Conservation (phyloP, 1,140 invertebrate species). For the Portunus trituberculatus region DNA sequence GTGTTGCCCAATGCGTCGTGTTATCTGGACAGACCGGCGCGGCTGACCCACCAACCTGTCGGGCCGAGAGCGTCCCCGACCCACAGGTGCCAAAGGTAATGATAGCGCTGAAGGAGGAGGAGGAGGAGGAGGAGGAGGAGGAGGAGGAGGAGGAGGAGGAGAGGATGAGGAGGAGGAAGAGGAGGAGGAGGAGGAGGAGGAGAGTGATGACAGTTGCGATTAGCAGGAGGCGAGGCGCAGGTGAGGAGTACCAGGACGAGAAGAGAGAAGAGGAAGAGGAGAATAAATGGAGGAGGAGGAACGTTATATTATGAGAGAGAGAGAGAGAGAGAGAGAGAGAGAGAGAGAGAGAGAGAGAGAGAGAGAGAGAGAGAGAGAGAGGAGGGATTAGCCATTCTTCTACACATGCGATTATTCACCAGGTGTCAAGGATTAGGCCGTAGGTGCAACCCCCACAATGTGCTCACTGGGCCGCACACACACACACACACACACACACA, state of each 20-base stretch:
- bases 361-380: conserved; percentile 39
- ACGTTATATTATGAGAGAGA: neutral
- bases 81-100: neutral
- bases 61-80: no score
- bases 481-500: conserved; percentile 27
- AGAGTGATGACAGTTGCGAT: neutral
- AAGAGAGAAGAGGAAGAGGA: neutral
- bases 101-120: neutral
- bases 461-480: conserved; percentile 5
- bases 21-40: no score
- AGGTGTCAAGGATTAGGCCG: conserved; percentile 60
- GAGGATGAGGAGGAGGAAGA: neutral
- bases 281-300: neutral
- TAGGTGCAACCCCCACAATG: conserved; percentile 62
- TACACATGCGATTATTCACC: conserved; percentile 58
- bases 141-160: neutral
- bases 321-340: conserved; percentile 47
- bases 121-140: neutral
- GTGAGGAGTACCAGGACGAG: neutral
- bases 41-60: no score
- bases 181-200: neutral
- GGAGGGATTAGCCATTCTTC: conserved; percentile 28
- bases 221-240: neutral
- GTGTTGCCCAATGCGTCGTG: no score
- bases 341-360: conserved; percentile 58